Evolutionary conservation across 2,113 vertebrate genomes (phyloP).

Genomic region (Macquaria australasica): DNA sequence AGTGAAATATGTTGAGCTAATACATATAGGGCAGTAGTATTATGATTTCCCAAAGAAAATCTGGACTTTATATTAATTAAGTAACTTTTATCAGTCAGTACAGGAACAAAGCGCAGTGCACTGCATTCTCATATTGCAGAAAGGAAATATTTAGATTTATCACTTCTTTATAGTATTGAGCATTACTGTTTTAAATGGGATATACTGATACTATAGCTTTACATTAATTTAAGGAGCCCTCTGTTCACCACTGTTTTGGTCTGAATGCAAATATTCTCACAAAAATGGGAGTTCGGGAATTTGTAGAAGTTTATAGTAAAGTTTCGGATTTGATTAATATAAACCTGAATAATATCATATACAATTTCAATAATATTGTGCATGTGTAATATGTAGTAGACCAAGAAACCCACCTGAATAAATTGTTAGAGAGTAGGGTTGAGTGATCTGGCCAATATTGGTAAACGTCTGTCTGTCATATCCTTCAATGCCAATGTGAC

Average conservation of each 20-base stretch:
- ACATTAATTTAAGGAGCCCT: not conserved
- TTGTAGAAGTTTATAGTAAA: not conserved
- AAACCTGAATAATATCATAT: not conserved
- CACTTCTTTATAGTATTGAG: not conserved
- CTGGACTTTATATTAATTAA: not conserved
- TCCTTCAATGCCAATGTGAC: conserved; percentile 70
- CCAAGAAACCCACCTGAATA: conserved; percentile 65
- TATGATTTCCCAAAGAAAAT: not conserved
- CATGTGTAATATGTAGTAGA: not conserved
- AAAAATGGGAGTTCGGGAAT: not conserved
- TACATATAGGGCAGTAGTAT: not conserved
- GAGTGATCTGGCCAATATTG: conserved; percentile 80
- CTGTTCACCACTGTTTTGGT: not conserved
- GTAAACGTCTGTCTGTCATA: conserved; percentile 74
- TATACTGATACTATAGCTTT: not conserved
- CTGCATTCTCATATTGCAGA: not conserved
- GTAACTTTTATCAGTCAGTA: not conserved
- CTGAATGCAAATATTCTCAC: not conserved
- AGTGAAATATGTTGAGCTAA: not conserved
- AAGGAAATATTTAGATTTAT: not conserved
- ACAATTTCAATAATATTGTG: not conserved
- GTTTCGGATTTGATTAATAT: not conserved
- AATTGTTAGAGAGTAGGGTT: conserved; percentile 78
- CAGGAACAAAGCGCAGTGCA: not conserved
- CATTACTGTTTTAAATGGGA: not conserved